phyloP scores from a whole-genome alignment of 2,888 invertebrate genomes.

The Ashinkailepas kermadecensis region DNA sequence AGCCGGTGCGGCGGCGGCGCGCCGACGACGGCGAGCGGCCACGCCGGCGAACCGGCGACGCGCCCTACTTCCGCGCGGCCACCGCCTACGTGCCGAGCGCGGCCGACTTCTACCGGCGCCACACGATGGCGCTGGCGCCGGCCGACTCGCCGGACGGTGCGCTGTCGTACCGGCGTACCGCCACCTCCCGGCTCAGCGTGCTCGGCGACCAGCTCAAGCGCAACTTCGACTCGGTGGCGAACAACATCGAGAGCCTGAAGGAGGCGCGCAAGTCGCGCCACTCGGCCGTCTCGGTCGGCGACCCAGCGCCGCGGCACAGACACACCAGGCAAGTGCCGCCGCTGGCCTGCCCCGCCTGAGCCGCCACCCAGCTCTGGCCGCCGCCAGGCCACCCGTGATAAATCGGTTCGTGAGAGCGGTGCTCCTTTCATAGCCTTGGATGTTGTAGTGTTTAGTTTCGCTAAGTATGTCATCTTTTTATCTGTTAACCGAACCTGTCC shows the following conservation, averaged over 20 bases:
- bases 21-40: background rate
- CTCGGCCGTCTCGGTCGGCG: background rate
- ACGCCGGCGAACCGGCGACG: background rate
- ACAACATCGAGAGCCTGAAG: conserved; percentile 19
- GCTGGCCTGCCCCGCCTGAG: background rate
- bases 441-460: background rate
- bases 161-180: too few species aligned
- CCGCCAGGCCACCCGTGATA: too few species aligned
- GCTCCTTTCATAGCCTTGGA: background rate
- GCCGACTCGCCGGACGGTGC: background rate
- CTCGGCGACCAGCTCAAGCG: conserved; percentile 15
- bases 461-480: background rate
- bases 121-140: conserved; percentile 10
- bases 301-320: background rate
- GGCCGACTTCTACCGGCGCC: conserved; percentile 3
- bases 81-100: background rate
- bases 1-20: background rate
- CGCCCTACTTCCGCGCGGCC: conserved; percentile 16
- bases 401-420: too few species aligned
- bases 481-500: background rate
- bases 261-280: background rate
- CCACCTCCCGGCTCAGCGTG: conserved; percentile 1
- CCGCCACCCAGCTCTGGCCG: too few species aligned
- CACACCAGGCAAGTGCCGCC: background rate
- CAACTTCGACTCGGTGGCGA: conserved; percentile 7